Conservation (phyloP, 2,113 vertebrate species). For the Seriola dumerili region DNA sequence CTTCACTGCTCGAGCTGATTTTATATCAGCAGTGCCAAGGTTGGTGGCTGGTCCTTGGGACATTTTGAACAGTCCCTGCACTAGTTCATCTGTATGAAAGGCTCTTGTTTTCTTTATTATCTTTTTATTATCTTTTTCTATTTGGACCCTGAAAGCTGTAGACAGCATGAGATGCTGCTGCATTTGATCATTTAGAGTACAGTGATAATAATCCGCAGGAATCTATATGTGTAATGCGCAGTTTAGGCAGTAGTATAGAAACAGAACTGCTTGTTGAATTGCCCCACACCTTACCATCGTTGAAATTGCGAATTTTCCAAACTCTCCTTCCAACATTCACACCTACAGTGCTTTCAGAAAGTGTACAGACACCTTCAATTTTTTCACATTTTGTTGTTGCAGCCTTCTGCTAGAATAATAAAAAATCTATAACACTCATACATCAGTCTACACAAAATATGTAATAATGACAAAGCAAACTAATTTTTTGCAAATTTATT, state of each 20-base stretch:
- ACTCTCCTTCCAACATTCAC: background rate
- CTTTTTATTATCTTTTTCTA: constrained; percentile 2
- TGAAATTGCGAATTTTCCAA: background rate
- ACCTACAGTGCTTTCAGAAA: too few species aligned
- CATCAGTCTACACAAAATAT: too few species aligned
- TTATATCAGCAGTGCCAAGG: constrained; percentile 43
- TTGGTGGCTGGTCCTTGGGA: constrained; percentile 52
- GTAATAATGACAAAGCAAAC: too few species aligned
- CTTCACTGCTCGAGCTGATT: constrained; percentile 59
- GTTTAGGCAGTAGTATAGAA: background rate
- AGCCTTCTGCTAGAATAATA: too few species aligned
- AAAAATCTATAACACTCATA: too few species aligned
- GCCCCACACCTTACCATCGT: background rate
- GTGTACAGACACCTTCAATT: too few species aligned
- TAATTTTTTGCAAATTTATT: too few species aligned
- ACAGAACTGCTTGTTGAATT: background rate
- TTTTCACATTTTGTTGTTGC: too few species aligned
- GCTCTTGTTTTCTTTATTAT: constrained; percentile 49
- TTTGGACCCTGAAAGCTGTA: constrained; percentile 14
- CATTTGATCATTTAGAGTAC: background rate
- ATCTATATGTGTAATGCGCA: background rate
- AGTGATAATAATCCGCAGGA: background rate
- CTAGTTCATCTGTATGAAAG: constrained; percentile 47
- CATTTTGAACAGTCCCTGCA: constrained; percentile 32
- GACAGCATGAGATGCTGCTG: background rate